Conservation (phyloP, 2,797 vertebrate genomes). For the Chelidonichthys spinosus region DNA sequence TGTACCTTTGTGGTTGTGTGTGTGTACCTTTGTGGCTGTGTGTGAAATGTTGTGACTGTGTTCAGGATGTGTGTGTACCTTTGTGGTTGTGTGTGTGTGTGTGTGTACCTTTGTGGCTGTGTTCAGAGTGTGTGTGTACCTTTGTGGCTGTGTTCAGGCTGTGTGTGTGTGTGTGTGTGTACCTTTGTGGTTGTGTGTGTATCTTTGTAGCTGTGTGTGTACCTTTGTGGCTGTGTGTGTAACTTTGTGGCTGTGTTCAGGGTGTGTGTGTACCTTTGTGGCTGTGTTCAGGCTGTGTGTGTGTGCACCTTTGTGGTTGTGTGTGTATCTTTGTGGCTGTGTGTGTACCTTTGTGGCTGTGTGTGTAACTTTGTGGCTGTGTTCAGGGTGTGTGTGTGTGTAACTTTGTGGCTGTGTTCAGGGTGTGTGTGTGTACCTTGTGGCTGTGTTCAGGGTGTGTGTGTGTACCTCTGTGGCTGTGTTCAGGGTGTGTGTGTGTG, state of each 20-base stretch:
- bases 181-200: conserved; percentile 44
- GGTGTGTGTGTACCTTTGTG: background rate
- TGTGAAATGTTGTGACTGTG: too few relatives aligned
- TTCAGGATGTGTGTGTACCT: background rate
- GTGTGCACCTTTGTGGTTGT: background rate
- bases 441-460: background rate
- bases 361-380: too few relatives aligned
- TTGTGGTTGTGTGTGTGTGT: conserved; percentile 26
- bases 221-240: background rate
- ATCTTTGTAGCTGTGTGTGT: conserved; percentile 9
- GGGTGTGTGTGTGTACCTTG: background rate
- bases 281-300: conserved; percentile 57
- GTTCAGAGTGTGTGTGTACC: conserved; percentile 41
- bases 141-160: background rate
- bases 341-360: conserved; percentile 8
- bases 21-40: background rate
- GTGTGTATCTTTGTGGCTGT: background rate
- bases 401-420: conserved; percentile 14
- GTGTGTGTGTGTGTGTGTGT: background rate
- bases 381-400: conserved; percentile 5
- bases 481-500: conserved; percentile 12
- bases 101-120: background rate
- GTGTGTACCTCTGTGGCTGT: conserved; percentile 24
- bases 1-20: background rate
- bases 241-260: background rate